Evolutionary conservation across 37 sponge, comb jelly and placozoan genomes (phyloP).

Genomic region (Beroe forskalii): DNA sequence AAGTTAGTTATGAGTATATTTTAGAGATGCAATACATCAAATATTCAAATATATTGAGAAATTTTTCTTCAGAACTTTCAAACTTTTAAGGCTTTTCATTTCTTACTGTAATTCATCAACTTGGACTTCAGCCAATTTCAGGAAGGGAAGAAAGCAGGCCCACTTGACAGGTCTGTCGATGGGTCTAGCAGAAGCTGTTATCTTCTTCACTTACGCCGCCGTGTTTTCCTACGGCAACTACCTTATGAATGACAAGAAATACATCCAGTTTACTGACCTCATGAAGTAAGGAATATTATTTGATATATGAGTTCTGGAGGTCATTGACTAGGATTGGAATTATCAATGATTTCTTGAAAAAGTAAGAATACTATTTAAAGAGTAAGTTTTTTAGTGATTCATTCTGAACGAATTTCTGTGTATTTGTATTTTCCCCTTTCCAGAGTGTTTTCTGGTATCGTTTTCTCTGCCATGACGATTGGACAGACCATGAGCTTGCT

Average conservation of each 20-base stretch:
- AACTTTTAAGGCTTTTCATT: no score
- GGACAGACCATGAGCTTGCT: conserved; percentile 84
- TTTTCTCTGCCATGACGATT: conserved; percentile 84
- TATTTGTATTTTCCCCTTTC: neutral
- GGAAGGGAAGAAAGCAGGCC: conserved; percentile 16
- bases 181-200: conserved; percentile 72
- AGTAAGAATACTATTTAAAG: neutral
- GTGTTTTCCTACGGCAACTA: conserved; percentile 81
- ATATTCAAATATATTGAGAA: no score
- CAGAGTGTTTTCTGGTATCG: conserved; percentile 89
- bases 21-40: no score
- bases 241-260: conserved; percentile 64
- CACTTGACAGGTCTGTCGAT: conserved; percentile 48
- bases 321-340: no score
- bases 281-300: conserved; percentile 37
- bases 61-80: no score
- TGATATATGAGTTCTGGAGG: neutral
- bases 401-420: neutral
- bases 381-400: no score
- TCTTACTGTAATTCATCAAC: no score
- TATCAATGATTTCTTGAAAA: no score
- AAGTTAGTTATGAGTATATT: no score
- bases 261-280: neutral
- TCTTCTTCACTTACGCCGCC: conserved; percentile 77
- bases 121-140: no score